These are phyloP conservation scores for Calyptomena viridis DNA, from an alignment of 2,113 vertebrate genomes.

Conservation along the genomic window DNA sequence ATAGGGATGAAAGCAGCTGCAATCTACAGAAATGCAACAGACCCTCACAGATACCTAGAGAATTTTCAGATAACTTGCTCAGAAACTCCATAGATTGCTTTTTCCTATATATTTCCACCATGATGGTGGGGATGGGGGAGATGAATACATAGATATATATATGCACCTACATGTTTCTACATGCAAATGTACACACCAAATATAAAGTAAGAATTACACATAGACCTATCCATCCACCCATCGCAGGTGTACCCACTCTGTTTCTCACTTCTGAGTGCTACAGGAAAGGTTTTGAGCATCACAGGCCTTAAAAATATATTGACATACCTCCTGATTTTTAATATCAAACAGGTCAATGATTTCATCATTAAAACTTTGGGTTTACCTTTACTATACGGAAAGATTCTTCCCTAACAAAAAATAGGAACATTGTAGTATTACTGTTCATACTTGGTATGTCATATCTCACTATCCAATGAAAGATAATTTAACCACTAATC, in stretches of 20 bases:
- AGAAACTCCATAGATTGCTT: not conserved
- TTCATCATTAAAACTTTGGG: not conserved
- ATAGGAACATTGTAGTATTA: not conserved
- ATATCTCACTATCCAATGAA: not conserved
- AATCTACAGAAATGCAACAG: not conserved
- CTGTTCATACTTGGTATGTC: not conserved
- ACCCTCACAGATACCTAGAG: not conserved
- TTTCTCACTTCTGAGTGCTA: not conserved
- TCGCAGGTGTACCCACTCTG: not conserved
- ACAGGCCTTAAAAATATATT: not conserved
- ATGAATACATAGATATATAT: not conserved
- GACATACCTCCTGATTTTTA: not conserved
- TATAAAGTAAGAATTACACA: not conserved
- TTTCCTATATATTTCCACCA: not conserved
- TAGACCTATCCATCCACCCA: not conserved
- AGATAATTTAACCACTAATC: not conserved
- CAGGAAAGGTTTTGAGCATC: not conserved
- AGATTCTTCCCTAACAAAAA: not conserved
- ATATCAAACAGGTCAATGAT: not conserved
- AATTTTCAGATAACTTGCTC: not conserved
- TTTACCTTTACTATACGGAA: not conserved
- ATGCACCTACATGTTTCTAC: not conserved
- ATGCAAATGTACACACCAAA: rapidly evolving
- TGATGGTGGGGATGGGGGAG: not conserved
- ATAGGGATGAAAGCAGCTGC: not conserved